Base-by-base conservation (phyloP, 2,888 invertebrate genomes). In the Drosophila bunnanda region DNA sequence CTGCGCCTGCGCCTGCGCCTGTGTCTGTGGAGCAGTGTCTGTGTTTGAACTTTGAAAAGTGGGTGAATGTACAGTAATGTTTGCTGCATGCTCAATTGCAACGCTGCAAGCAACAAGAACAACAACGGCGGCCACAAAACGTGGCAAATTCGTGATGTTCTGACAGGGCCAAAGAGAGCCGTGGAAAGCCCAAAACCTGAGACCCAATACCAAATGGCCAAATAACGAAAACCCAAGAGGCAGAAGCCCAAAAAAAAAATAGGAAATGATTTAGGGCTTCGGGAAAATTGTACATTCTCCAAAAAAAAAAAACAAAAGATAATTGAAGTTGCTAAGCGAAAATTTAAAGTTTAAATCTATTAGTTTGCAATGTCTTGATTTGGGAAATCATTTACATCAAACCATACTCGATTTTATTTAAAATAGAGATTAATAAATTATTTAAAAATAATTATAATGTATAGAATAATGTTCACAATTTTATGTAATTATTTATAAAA, bases 11-110 rank as follows among this genome's bases (percentile, higher is more conserved):
- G 28, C 73, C 61, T 61, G 52, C 67, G 30, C 36, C 9, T 64
- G 55, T 60, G 13, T 69, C 64, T 75, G 71, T 77, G 61, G 76
- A 48, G 72, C 36, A 76, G 67, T 83, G 64, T 80, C 73, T 80
- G 78, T 83, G 78, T 66, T 78, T 88, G 88, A 82, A 86, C 85
- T 88, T 87, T 84, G 84, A 90, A 91, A 91, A 91, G 91, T 91
- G 91, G 91, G 91, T 91, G 91, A 91, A 91, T 91, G 91, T 91
- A 91, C 91, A 91, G 91, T 91, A 91, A 91, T 90, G 85, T 91
- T 91, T 90, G 82, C 90, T 89, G 82, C 87, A 83, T 88, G 86
- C 66, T 55, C 56, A 73, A 73, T 64, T 71, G 72, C 72, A 72
- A 70, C 53, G 71, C 62, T 53, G 71, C 71, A 67, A 71, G 60